These are phyloP conservation scores for Kryptolebias marmoratus DNA, from an alignment of 2,113 vertebrate genomes.

Conservation along the genomic window DNA sequence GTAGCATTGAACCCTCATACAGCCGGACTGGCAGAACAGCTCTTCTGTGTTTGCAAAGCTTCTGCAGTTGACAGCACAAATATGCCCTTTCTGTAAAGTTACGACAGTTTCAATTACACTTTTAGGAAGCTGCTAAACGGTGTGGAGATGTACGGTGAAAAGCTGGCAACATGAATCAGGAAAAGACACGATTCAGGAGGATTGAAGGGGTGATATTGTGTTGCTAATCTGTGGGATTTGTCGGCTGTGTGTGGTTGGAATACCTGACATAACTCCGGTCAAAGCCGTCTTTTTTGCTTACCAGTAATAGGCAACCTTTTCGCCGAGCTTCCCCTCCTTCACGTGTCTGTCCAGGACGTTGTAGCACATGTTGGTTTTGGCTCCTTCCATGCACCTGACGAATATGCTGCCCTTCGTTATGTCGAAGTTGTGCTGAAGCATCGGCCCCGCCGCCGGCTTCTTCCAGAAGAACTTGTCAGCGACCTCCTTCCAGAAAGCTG, in stretches of 20 bases:
- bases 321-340: conserved; percentile 75
- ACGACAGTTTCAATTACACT: conserved; percentile 1
- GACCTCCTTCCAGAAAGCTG: conserved; percentile 84
- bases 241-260: conserved; percentile 42
- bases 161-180: background rate
- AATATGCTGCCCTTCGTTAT: conserved; percentile 80
- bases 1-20: conserved; percentile 29
- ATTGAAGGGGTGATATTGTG: conserved; percentile 6
- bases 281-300: conserved; percentile 62
- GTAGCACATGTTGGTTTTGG: conserved; percentile 86
- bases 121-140: background rate
- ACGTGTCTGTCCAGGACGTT: conserved; percentile 84
- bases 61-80: conserved; percentile 51
- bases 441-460: conserved; percentile 73
- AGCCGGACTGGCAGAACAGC: conserved; percentile 35
- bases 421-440: conserved; percentile 84
- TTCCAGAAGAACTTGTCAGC: conserved; percentile 83
- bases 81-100: background rate
- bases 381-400: conserved; percentile 84
- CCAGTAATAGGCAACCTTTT: conserved; percentile 85
- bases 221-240: conserved; percentile 22
- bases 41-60: conserved; percentile 31
- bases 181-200: background rate
- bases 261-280: conserved; percentile 44
- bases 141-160: background rate